A percentile compares a stretch with the other conserved stretches of the same genome.
Conservation (phyloP, 1,140 invertebrate genomes). For the Saccostrea echinata region DNA sequence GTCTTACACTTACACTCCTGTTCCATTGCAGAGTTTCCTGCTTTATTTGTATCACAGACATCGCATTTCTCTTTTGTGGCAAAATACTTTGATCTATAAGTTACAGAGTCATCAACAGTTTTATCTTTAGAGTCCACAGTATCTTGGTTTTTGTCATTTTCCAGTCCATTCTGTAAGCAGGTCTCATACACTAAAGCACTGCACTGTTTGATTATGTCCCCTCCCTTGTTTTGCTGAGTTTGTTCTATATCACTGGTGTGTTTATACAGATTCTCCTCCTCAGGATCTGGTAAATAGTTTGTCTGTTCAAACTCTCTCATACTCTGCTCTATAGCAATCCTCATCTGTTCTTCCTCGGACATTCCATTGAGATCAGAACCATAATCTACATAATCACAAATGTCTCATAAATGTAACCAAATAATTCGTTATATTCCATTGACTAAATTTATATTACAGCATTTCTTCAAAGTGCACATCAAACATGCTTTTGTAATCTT, state of each 20-base stretch:
- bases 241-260: background rate
- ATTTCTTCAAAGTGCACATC: too few species aligned
- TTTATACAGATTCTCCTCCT: background rate
- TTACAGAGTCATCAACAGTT: background rate
- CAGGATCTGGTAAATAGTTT: background rate
- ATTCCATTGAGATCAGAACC: constrained; percentile 43
- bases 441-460: too few species aligned
- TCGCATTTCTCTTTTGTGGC: background rate
- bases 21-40: background rate
- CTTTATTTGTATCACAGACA: constrained; percentile 3
- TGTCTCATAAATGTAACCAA: too few species aligned
- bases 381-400: constrained; percentile 29
- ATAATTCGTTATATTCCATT: too few species aligned
- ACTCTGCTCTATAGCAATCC: constrained; percentile 63
- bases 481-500: too few species aligned
- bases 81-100: constrained; percentile 18
- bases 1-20: background rate
- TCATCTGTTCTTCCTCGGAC: constrained; percentile 59
- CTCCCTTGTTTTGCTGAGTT: background rate
- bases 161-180: background rate
- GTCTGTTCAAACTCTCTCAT: constrained; percentile 49
- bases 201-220: constrained; percentile 13
- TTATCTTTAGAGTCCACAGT: background rate
- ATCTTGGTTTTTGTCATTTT: background rate
- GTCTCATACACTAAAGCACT: constrained; percentile 26